phyloP scores from a whole-genome alignment of 2,113 vertebrate genomes.

The Caranx ignobilis region DNA sequence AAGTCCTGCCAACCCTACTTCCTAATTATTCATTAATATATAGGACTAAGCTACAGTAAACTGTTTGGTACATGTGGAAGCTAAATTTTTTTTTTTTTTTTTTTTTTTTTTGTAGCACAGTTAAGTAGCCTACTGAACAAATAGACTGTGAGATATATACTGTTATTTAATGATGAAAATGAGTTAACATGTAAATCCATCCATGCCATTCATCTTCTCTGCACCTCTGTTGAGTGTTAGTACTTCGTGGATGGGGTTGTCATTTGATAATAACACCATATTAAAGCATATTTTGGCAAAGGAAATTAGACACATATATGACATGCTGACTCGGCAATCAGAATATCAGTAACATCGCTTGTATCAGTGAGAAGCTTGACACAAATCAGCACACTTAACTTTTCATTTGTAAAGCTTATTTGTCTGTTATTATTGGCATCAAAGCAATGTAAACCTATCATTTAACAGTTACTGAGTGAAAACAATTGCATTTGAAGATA shows the following conservation, averaged over 20 bases:
- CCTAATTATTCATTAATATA: neutral
- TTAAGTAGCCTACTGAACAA: neutral
- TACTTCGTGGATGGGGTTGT: slow-evolving; percentile 2
- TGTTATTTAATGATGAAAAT: neutral
- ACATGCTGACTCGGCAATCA: slow-evolving; percentile 3
- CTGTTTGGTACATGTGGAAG: no score
- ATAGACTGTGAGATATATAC: neutral
- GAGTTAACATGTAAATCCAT: neutral
- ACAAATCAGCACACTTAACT: no score
- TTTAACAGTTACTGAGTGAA: no score
- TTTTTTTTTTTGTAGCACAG: no score
- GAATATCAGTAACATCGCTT: neutral
- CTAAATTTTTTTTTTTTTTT: no score
- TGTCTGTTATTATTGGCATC: no score
- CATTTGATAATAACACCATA: neutral
- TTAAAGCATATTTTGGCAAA: slow-evolving; percentile 1
- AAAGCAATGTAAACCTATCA: no score
- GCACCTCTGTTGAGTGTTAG: slow-evolving; percentile 1
- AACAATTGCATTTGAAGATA: neutral
- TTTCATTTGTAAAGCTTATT: no score
- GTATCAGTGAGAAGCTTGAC: no score
- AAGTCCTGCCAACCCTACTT: neutral
- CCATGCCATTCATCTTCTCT: neutral
- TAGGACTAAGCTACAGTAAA: no score
- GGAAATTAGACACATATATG: slow-evolving; percentile 28